Evolutionary conservation across 2,797 vertebrate genomes (phyloP), one percentile per base, ranked within the genome.

Genomic region (Pseudochaenichthys georgianus): DNA sequence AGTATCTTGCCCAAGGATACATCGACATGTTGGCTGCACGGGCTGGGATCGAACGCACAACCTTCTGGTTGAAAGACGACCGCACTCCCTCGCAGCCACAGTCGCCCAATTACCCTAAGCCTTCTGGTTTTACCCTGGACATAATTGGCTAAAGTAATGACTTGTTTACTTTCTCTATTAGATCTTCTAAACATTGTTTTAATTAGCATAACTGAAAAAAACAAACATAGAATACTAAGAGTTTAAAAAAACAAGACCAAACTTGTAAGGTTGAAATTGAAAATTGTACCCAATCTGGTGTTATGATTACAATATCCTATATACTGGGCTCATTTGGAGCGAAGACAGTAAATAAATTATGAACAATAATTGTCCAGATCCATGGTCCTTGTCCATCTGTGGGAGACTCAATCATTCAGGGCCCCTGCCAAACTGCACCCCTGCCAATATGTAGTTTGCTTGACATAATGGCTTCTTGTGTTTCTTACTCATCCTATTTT

Each of bases 271-370:
- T 46, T 60, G 23, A 69, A 45, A 65, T 15, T n/a, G 2, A 65
- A 57, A 8, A 19, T 31, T 5, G 31, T 1, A 13, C 11, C 17
- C 0, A 46, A 52, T 64, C 21, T 51, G 6, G 13, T 34, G 15
- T 34, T 46, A 43, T 67, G 23, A 74, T 62, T 50, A n/a, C 1
- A 19, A 54, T 46, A 59, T 16, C 21, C 2, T 23, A 59, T 15
- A 50, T 51, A 15, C 41, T 5, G n/a, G 45, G 13, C 52, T 66
- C 8, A 48, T 70, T 70, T 67, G 2, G 51, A 59, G 13, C 17
- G 17, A 52, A 70, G 61, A 70, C 42, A 13, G 43, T 67, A 61
- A 76, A 71, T 72, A 72, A 63, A 38, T 38, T 70, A 43, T 64
- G 64, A 65, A 55, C 28, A 80, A 64, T 61, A 62, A 55, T 58